Evolutionary conservation across 2,888 invertebrate species (phyloP), one percentile per base, ranked within the genome.

Genomic region (Aplocera efformata): DNA sequence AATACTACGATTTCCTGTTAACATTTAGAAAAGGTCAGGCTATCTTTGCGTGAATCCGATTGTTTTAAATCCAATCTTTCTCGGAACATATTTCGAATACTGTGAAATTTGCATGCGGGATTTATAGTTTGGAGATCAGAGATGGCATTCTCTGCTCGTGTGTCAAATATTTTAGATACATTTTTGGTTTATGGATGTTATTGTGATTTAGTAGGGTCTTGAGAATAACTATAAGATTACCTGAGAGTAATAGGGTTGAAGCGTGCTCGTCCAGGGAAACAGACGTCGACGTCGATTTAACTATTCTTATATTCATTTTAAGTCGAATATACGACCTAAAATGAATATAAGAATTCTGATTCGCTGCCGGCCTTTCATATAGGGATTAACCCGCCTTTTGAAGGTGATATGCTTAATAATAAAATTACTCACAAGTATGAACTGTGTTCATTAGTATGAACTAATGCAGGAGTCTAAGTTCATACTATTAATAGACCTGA

Each of bases 1-100:
- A 80, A 79, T 83, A 54, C 65, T 42, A 62, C 54, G 64, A 67
- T 78, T 82, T 83, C 76, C 81, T 81, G 77, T 71, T 72, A 83
- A 75, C 62, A 59, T 64, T 54, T 58, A 62, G 45, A 51, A 47
- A 49, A 54, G 48, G 56, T 50, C 53, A 39, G 44, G 42, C 56
- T 63, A 60, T 76, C 78, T 64, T 63, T 42, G 72, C 77, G 67
- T 72, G 70, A 65, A 69, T 75, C 70, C 61, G 58, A 72, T 72
- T 72, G 60, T 67, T 54, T 64, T 39, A 51, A 59, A 61, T 58
- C 56, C 63, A 60, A 55, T 60, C 50, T 65, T 80, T 79, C 80
- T 67, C 23, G 48, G 79, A 80, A 80, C 57, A 48, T 49, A 52
- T 53, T 42, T 50, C 60, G 63, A 60, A 63, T 67, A 67, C 65